phyloP scores from a whole-genome alignment of 1,140 invertebrate genomes.

The Mercenaria mercenaria region DNA sequence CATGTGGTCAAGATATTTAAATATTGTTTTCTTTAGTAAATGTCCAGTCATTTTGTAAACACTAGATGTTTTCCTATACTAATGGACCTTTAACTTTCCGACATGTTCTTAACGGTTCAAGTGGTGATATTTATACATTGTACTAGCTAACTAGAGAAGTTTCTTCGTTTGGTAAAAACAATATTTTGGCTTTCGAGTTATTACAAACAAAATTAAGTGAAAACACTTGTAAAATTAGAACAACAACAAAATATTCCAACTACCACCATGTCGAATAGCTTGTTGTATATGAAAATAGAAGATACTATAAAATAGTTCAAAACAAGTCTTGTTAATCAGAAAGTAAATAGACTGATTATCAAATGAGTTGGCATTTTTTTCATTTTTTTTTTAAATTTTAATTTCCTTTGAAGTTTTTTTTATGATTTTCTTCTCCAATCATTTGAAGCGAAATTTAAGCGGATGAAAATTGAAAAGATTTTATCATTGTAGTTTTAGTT shows the following conservation, averaged over 20 bases:
- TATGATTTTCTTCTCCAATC: too few relatives aligned
- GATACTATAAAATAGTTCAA: too few relatives aligned
- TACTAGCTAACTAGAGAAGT: background rate
- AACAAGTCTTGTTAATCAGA: too few relatives aligned
- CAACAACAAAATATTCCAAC: background rate
- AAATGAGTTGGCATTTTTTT: too few relatives aligned
- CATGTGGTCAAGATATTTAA: background rate
- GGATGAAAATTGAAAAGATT: too few relatives aligned
- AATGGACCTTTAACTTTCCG: background rate
- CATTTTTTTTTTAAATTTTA: too few relatives aligned
- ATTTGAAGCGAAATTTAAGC: too few relatives aligned
- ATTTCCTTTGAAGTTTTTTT: too few relatives aligned
- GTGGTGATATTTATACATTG: background rate
- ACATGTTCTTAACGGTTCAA: background rate
- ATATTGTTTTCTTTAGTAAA: background rate
- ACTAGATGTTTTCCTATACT: slow-evolving; percentile 7
- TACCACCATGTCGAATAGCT: too few relatives aligned
- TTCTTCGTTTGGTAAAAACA: background rate
- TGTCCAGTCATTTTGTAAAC: slow-evolving; percentile 17
- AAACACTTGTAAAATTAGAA: background rate
- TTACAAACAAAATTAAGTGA: background rate
- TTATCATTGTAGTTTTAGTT: too few relatives aligned
- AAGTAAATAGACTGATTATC: too few relatives aligned
- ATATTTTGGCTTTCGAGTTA: background rate
- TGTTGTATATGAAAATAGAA: too few relatives aligned